Evolutionary conservation across 2,113 vertebrate species (phyloP), one percentile per base, ranked within the genome.

Genomic region (Neodon shergylaensis): DNA sequence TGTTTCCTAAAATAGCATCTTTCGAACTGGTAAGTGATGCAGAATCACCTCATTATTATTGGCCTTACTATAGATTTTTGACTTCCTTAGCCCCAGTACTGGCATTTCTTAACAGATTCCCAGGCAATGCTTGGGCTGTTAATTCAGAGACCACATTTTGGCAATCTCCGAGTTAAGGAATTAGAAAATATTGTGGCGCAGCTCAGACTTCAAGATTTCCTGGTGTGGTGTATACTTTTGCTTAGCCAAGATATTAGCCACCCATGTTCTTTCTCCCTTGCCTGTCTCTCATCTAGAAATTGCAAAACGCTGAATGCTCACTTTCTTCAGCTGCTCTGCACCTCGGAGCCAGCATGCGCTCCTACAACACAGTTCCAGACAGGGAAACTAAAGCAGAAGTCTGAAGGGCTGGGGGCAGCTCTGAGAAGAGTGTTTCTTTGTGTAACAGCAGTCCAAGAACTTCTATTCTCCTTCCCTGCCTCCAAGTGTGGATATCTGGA

Each of bases 21-120:
- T n/a, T 91, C 66, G 28, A 21, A 47, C 24, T 28, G 83, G 7
- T 33, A 91, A 6, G 12, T 79, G 47, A 12, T 39, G 52, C 14
- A 39, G 49, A 76, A 44, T 83, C 54, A 44, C n/a, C 13, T 39
- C 47, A 83, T 39, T 83, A 47, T 39, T 78, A 47, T 33, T 66
- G 54, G 6, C 5, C 13, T 0, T 1, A 4, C 47, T 17, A 1
- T 4, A 78, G 5, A 8, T 87, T 83, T 83, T 66, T 82, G 2
- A 42, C 78, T 68, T 5, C 5, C 4, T 61, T 74, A 14, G 8
- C 74, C 65, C 31, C 21, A 90, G 47, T 74, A 63, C 33, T 52
- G 61, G 4, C 12, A 58, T 92, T 93, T 94, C 68, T 92, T 73
- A 94, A 63, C 42, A 90, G 68, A 79, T 88, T 89, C 21, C 12